Conservation (phyloP, 2,113 vertebrate species). For the Esox niger region DNA sequence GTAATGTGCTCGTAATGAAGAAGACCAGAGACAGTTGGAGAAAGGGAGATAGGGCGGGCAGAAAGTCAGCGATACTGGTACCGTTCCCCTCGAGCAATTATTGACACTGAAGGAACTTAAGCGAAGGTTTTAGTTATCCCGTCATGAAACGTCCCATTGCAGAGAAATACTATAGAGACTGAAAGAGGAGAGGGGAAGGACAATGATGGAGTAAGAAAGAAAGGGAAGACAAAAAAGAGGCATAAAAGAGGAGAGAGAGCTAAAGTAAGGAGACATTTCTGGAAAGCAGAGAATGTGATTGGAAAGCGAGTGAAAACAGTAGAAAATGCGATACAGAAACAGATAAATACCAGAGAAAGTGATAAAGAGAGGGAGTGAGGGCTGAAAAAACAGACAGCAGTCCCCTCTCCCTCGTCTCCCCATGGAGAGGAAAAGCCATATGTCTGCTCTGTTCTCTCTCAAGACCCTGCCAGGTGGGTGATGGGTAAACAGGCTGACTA, state of each 20-base stretch:
- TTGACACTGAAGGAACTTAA: no score
- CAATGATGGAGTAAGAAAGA: neutral
- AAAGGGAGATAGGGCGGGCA: no score
- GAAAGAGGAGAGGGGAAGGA: neutral
- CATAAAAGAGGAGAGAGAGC: neutral
- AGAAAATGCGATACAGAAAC: neutral
- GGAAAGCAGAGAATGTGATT: no score
- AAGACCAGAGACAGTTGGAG: no score
- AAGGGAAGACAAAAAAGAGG: neutral
- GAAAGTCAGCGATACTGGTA: no score
- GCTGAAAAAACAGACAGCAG: constrained; percentile 42
- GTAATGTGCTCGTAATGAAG: no score
- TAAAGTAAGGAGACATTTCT: no score
- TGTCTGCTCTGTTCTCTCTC: constrained; percentile 52
- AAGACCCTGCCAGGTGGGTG: constrained; percentile 58
- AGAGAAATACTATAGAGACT: neutral
- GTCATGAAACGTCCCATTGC: no score
- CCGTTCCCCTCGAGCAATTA: no score
- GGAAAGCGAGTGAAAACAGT: constrained; percentile 24
- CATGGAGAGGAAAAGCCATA: constrained; percentile 7
- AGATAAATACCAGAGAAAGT: constrained; percentile 34
- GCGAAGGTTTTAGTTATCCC: no score
- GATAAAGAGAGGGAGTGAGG: constrained; percentile 36
- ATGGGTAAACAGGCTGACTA: constrained; percentile 65
- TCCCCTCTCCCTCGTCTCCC: constrained; percentile 20